phyloP scores from a whole-genome alignment of 2,113 vertebrate species.

The pig (Sus scrofa) region DNA sequence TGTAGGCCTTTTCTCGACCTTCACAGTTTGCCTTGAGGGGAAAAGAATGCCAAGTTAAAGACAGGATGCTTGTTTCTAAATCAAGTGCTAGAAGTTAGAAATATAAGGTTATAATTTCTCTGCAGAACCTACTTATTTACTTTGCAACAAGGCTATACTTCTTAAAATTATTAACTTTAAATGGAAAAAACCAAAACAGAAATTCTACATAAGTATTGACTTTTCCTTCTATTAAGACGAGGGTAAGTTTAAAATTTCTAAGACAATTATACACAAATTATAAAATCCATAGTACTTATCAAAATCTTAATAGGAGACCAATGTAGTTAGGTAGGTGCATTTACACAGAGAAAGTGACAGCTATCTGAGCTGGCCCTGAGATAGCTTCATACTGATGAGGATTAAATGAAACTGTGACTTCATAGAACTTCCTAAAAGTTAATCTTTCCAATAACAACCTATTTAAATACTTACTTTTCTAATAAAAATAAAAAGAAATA shows the following conservation, averaged over 20 bases:
- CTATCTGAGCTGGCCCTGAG: neutral
- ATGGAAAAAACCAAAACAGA: conserved; percentile 48
- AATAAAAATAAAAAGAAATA: conserved; percentile 14
- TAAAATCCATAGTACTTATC: conserved; percentile 5
- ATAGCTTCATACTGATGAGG: neutral
- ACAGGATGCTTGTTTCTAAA: conserved; percentile 34
- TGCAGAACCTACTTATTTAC: neutral
- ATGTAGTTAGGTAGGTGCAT: neutral
- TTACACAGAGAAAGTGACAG: conserved; percentile 34
- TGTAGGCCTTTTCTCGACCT: conserved; percentile 1
- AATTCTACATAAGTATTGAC: conserved; percentile 1
- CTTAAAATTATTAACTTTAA: conserved; percentile 50
- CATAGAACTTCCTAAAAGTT: conserved; percentile 36
- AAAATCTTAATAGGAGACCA: conserved; percentile 34
- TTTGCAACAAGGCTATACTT: conserved; percentile 43
- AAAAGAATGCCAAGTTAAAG: neutral
- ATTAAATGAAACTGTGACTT: neutral
- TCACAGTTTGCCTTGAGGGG: neutral
- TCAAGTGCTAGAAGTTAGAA: conserved; percentile 29
- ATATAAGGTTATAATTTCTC: neutral
- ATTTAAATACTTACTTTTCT: conserved; percentile 28
- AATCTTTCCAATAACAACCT: neutral
- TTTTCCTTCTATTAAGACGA: conserved; percentile 18
- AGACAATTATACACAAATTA: conserved; percentile 46
- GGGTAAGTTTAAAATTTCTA: conserved; percentile 47